Conservation (phyloP, 2,888 invertebrate species). For the Drosophila ezoana region DNA sequence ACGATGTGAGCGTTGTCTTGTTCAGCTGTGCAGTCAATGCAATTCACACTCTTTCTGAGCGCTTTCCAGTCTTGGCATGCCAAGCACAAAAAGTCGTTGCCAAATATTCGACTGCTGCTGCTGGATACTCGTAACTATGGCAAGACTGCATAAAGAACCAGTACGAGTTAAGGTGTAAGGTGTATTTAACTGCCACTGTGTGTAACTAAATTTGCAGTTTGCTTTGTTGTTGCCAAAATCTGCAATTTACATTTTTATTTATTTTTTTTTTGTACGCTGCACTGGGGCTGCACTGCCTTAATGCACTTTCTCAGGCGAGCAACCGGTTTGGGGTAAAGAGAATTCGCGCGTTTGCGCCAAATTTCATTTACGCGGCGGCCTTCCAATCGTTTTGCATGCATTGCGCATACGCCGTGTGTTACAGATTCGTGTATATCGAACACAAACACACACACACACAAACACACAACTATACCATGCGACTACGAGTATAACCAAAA, state of each 20-base stretch:
- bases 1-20: constrained; percentile 32
- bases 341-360: constrained; percentile 68
- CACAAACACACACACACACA: constrained; percentile 29
- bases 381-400: constrained; percentile 70
- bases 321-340: constrained; percentile 67
- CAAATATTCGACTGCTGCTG: constrained; percentile 58
- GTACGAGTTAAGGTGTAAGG: constrained; percentile 54
- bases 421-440: constrained; percentile 50
- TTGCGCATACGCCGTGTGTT: constrained; percentile 76
- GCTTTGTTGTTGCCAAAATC: constrained; percentile 54
- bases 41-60: constrained; percentile 30
- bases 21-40: constrained; percentile 13
- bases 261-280: constrained; percentile 29
- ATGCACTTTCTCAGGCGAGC: constrained; percentile 72
- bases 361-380: constrained; percentile 67
- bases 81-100: constrained; percentile 58
- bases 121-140: constrained; percentile 52
- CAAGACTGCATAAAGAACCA: constrained; percentile 54
- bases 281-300: constrained; percentile 50
- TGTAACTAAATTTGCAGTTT: constrained; percentile 24
- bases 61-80: constrained; percentile 55
- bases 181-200: constrained; percentile 33
- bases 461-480: constrained; percentile 20
- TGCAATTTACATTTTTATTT: constrained; percentile 71
- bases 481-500: constrained; percentile 23